Conservation (phyloP, 2,797 vertebrate species). For the Eleutherodactylus coqui region DNA sequence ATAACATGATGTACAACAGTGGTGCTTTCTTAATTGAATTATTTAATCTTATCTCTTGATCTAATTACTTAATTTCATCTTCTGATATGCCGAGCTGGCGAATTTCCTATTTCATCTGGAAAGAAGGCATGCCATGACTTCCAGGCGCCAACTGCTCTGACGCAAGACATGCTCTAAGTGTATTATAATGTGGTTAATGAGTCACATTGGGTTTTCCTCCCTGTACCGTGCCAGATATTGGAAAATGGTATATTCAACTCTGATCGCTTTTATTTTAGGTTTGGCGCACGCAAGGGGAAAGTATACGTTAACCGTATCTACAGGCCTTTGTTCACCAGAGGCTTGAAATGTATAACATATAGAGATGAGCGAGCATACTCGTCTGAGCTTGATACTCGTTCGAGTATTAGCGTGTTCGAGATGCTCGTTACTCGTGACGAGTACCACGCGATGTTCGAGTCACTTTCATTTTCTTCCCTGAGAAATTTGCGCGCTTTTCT, state of each 20-base stretch:
- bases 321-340: background rate
- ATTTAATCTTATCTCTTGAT: conserved; percentile 14
- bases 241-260: background rate
- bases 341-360: no score
- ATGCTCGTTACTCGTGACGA: no score
- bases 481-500: no score
- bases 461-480: no score
- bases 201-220: background rate
- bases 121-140: background rate
- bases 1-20: conserved; percentile 19
- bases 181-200: conserved; percentile 21
- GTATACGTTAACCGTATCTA: background rate
- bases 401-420: no score
- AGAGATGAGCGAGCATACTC: no score
- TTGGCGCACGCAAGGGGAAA: background rate
- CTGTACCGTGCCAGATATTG: background rate
- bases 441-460: no score
- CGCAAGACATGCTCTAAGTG: conserved; percentile 20
- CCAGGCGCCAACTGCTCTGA: conserved; percentile 19
- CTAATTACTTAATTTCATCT: conserved; percentile 37
- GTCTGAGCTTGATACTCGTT: no score
- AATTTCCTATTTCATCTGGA: conserved; percentile 1
- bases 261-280: background rate
- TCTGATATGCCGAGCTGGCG: conserved; percentile 13
- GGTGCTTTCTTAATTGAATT: conserved; percentile 16